Evolutionary conservation across 2,797 vertebrate species (phyloP).

Genomic region (Falco naumanni): DNA sequence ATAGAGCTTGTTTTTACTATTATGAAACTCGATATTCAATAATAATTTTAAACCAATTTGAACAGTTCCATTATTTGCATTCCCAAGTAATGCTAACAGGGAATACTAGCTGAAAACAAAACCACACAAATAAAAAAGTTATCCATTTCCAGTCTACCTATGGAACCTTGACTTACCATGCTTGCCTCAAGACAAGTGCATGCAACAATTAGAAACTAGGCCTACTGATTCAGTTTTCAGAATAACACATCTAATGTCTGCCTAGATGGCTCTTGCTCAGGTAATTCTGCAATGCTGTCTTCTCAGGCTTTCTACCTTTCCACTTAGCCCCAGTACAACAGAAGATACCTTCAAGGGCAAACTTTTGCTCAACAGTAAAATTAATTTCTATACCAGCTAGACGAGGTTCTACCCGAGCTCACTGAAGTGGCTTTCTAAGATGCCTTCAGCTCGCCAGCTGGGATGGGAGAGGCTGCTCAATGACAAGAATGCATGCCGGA

Average conservation of each 20-base stretch:
- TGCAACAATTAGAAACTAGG: accelerated
- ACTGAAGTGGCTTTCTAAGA: not conserved
- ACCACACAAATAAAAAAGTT: not conserved
- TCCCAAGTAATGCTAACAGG: not conserved
- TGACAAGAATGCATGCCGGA: accelerated
- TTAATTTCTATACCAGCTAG: not conserved
- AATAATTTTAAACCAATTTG: not conserved
- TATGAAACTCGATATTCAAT: not conserved
- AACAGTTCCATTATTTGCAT: not conserved
- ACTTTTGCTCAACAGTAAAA: not conserved
- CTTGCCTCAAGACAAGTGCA: not conserved
- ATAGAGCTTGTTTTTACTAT: not conserved
- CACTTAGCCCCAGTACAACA: not conserved
- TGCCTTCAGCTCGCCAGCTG: not conserved
- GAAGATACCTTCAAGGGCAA: not conserved
- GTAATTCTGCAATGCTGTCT: not conserved
- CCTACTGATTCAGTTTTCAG: not conserved
- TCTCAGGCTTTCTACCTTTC: not conserved
- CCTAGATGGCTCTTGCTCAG: not conserved
- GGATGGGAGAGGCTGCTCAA: not conserved
- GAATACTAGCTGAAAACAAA: not conserved
- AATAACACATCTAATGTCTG: accelerated
- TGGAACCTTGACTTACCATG: not conserved
- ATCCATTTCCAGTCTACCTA: not conserved
- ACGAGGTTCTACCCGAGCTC: not conserved